Evolutionary conservation across 2,888 invertebrate species (phyloP), one percentile per base, ranked within the genome.

Genomic region (Andrena camellia): DNA sequence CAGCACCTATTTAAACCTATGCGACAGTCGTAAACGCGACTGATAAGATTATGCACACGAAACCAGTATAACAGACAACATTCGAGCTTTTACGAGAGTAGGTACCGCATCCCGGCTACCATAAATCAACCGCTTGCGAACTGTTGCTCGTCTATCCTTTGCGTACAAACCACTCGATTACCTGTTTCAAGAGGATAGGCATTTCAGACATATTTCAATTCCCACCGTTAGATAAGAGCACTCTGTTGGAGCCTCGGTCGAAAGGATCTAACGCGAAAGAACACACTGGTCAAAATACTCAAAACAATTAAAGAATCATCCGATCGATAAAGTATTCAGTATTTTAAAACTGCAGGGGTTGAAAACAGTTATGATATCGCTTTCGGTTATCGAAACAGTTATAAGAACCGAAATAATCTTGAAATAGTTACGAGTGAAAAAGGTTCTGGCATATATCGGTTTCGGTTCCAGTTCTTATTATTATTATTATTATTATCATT

Each of bases 101-200:
- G 86, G 78, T 76, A 78, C 81, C 81, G 84, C 85, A 85, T 76
- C 69, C 87, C 81, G 74, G 83, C 77, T 85, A 87, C 79, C 89
- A 89, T 92, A 93, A 93, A 93, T 93, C 91, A 93, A 92, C 82
- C 63, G 71, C 23, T 62, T n/a, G 79, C 72, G 50, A 66, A 75
- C 75, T 66, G 70, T 52, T 63, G 64, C 57, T 54, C 70, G 83
- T 13, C 64, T 70, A 73, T 84, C 79, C 76, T 69, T 57, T 54
- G 33, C 62, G 67, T 33, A 20, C 68, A 50, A 84, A 71, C 54
- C 20, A 29, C 26, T 69, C 69, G 68, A 75, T 59, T 71, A 63
- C n/a, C n/a, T n/a, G n/a, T 42, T 73, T 23, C 52, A 33, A 17
- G 4, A 5, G 48, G 23, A 23, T 17, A 26, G 57, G n/a, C 60